These are phyloP conservation scores for Drosophila mojavensis DNA, from an alignment of 1,140 invertebrate species.

Conservation along the genomic window DNA sequence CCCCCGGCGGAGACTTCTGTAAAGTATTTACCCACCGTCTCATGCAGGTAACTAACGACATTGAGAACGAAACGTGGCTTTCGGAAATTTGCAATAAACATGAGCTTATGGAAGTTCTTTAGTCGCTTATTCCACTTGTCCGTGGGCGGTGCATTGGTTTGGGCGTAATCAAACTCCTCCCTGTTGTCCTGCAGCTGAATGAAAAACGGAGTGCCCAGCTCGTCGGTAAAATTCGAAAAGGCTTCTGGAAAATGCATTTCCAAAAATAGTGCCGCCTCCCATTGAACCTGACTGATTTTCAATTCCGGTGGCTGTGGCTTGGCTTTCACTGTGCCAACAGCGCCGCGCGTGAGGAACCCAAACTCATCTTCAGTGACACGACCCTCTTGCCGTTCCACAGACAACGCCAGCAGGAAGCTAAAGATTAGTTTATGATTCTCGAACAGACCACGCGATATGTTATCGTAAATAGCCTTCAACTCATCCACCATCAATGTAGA, in stretches of 20 bases:
- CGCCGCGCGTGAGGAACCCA: constrained; percentile 56
- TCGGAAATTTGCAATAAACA: constrained; percentile 91
- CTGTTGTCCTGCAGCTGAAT: constrained; percentile 87
- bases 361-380: constrained; percentile 66
- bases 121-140: constrained; percentile 87
- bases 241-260: constrained; percentile 85
- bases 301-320: constrained; percentile 47
- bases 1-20: constrained; percentile 89
- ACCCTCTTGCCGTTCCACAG: constrained; percentile 88
- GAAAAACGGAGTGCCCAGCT: constrained; percentile 86
- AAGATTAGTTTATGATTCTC: constrained; percentile 96
- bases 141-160: constrained; percentile 17
- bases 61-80: constrained; percentile 93
- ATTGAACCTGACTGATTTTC: constrained; percentile 84
- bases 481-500: constrained; percentile 89
- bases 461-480: constrained; percentile 92
- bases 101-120: constrained; percentile 91
- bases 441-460: constrained; percentile 94
- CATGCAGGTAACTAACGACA: constrained; percentile 91
- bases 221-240: constrained; percentile 85
- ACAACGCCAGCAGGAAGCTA: constrained; percentile 92
- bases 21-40: constrained; percentile 90
- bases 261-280: constrained; percentile 87
- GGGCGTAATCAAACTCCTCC: constrained; percentile 63
- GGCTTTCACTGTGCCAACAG: constrained; percentile 78